Evolutionary conservation across 2,888 invertebrate species (phyloP), one percentile per base, ranked within the genome.

Genomic region (Erebia palarica): DNA sequence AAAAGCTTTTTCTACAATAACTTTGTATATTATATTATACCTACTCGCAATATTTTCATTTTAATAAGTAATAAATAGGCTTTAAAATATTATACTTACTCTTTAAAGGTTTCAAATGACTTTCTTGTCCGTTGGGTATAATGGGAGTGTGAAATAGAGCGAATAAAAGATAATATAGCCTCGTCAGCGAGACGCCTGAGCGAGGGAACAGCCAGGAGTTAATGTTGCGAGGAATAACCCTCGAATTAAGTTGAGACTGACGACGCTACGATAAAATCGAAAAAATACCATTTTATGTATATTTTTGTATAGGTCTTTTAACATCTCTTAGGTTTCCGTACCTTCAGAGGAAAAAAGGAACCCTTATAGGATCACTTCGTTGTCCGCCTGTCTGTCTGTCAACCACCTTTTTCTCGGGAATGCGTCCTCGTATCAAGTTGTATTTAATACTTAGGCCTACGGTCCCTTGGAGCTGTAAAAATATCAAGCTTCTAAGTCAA

Each of bases 61-160:
- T n/a, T n/a, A 21, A 21, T 3, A 21, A 9, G 9, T n/a, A 8
- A n/a, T 42, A 16, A 18, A 0, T 27, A 16, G 58, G 27, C 21
- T 21, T 10, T 55, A 55, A 55, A 55, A 55, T 16, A 58, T 58
- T 16, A 58, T 58, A 47, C 47, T 47, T 7, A 36, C 0, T 7
- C 47, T 11, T 47, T 27, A 58, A 58, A 58, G 10, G 7, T 58
- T 58, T 11, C 27, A 58, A 58, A 58, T 27, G 13, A 58, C 58
- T 58, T 47, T 58, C 58, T 58, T 58, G 27, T 27, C 58, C 27
- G 27, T 58, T 27, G 58, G 27, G 21, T 58, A 27, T 27, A 58
- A 58, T 58, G 58, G 58, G 13, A 27, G 58, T 58, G 58, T 58
- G 21, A 58, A 58, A 13, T 58, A 27, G 58, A 58, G 58, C 58